Evolutionary conservation across 1,140 invertebrate genomes (phyloP).

Genomic region (Magallana angulata): DNA sequence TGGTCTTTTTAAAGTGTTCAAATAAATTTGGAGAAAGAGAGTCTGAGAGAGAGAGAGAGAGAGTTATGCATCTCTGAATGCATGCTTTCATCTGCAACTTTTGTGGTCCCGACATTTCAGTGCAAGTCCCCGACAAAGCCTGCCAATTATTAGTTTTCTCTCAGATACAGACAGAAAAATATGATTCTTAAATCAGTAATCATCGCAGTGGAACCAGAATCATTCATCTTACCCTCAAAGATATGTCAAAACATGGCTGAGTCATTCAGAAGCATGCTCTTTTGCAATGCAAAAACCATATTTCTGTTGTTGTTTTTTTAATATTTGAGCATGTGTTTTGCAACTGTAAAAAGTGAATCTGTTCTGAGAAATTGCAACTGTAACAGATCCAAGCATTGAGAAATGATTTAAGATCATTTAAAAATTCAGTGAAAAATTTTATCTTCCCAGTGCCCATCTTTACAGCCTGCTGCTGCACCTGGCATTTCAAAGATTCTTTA

Average conservation of each 20-base stretch:
- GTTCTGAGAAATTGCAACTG: neutral
- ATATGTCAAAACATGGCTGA: constrained; percentile 22
- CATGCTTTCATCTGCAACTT: no score
- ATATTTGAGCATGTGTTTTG: neutral
- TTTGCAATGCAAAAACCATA: neutral
- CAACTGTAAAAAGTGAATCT: neutral
- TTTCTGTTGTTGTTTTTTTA: neutral
- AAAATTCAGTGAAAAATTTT: neutral
- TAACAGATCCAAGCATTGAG: neutral
- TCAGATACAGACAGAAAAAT: constrained; percentile 15
- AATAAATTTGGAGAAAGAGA: no score
- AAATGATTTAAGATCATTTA: neutral
- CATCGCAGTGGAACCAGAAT: neutral
- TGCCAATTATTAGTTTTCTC: constrained; percentile 1
- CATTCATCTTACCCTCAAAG: constrained; percentile 19
- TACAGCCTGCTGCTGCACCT: neutral
- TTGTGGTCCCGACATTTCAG: neutral
- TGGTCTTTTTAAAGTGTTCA: no score
- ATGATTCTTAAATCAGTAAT: constrained; percentile 34
- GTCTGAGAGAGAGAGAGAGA: no score
- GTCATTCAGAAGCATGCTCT: neutral
- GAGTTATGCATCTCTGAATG: no score
- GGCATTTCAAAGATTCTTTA: neutral
- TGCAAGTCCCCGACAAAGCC: neutral
- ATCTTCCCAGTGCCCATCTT: neutral